phyloP scores from a whole-genome alignment of 2,888 invertebrate genomes.

The Agonopterix arenella region DNA sequence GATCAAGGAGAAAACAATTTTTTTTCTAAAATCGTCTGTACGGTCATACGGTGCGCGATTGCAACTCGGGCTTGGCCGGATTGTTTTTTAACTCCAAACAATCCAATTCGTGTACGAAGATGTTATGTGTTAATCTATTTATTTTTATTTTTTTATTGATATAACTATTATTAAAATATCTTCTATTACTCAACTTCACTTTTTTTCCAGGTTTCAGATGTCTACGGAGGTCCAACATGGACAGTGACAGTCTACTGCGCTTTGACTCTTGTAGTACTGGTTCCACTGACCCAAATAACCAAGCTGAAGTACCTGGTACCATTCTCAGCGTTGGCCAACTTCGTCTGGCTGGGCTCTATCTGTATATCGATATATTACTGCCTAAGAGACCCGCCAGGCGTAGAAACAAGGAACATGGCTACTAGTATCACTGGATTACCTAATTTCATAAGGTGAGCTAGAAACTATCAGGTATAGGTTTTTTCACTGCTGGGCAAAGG shows the following conservation, averaged over 20 bases:
- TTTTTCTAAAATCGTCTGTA: no score
- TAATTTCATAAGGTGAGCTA: constrained; percentile 84
- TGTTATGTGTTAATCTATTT: no score
- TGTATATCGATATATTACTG: constrained; percentile 90
- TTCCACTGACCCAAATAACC: constrained; percentile 84
- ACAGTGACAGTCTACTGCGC: constrained; percentile 80
- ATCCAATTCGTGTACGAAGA: no score
- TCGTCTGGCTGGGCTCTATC: constrained; percentile 87
- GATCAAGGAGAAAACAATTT: no score
- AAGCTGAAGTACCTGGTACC: constrained; percentile 91
- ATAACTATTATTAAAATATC: no score
- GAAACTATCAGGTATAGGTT: no score
- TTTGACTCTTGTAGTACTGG: constrained; percentile 80
- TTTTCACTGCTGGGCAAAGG: no score
- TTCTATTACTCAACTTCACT: no score
- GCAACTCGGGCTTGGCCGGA: no score
- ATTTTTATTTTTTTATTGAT: no score
- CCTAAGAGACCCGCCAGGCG: constrained; percentile 72
- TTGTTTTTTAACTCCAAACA: no score
- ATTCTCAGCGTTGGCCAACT: constrained; percentile 91
- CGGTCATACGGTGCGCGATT: no score
- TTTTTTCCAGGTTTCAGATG: constrained; percentile 70
- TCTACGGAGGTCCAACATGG: constrained; percentile 67
- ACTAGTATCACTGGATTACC: constrained; percentile 82
- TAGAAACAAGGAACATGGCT: constrained; percentile 54